Evolutionary conservation across 2,888 invertebrate species (phyloP).

Genomic region (Drepanosiphum platanoidis): DNA sequence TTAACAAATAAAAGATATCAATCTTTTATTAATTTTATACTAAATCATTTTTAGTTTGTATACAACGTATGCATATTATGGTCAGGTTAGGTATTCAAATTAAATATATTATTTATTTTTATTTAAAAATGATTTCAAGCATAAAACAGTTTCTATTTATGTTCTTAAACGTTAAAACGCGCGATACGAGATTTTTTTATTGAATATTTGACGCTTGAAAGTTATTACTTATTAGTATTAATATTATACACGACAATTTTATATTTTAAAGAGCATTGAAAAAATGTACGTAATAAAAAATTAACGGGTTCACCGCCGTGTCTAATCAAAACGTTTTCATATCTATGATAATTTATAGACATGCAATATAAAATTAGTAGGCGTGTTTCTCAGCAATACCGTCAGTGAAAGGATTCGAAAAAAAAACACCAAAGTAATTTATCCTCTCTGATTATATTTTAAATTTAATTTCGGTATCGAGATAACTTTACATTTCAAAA

Average conservation of each 20-base stretch:
- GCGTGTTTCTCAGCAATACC: slow-evolving; percentile 5
- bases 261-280: background rate
- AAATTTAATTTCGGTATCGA: background rate
- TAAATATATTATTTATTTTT: too few species aligned
- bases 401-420: background rate
- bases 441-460: background rate
- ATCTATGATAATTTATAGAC: slow-evolving; percentile 27
- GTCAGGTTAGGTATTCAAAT: too few species aligned
- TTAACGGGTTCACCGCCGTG: background rate
- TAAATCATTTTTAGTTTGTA: background rate
- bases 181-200: background rate
- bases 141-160: background rate
- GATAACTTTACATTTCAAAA: slow-evolving; percentile 6
- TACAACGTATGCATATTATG: too few species aligned
- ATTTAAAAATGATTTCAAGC: too few species aligned
- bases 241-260: background rate
- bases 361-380: slow-evolving; percentile 19
- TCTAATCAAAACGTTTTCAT: slow-evolving; percentile 12
- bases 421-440: background rate
- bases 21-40: background rate
- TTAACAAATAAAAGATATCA: background rate
- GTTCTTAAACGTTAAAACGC: background rate
- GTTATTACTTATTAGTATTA: too few species aligned
- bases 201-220: background rate
- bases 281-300: slow-evolving; percentile 14